These are phyloP conservation scores for Heliangelus exortis DNA, from an alignment of 2,797 vertebrate species.

Conservation along the genomic window DNA sequence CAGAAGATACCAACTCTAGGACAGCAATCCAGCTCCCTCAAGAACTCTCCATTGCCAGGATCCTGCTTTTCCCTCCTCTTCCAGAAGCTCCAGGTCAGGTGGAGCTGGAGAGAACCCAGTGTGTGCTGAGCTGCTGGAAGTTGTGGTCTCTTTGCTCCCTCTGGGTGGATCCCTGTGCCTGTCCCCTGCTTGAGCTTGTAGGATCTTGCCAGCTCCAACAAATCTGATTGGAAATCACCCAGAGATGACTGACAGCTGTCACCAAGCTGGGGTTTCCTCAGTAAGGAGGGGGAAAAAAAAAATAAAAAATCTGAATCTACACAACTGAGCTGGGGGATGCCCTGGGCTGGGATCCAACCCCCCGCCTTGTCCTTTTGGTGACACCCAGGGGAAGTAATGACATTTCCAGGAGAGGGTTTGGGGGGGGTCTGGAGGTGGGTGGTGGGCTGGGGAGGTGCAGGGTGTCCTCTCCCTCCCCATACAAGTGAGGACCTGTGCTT, in stretches of 20 bases:
- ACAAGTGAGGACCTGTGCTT: neutral
- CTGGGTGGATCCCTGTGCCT: neutral
- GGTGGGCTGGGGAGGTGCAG: neutral
- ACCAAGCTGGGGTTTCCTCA: neutral
- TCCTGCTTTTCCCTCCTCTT: neutral
- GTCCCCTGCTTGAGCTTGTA: neutral
- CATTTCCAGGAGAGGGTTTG: neutral
- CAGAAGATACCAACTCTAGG: neutral
- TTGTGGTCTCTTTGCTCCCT: neutral
- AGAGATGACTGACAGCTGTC: neutral
- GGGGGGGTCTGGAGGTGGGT: neutral
- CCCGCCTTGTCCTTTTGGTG: accelerated
- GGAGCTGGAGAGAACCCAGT: neutral
- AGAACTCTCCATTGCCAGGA: accelerated
- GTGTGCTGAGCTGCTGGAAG: neutral
- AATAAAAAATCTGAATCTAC: neutral
- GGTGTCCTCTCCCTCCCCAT: neutral
- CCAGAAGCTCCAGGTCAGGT: neutral
- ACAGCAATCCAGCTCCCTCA: neutral
- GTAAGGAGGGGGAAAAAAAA: neutral
- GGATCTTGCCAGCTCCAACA: neutral
- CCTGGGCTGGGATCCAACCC: neutral
- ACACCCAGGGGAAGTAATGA: neutral
- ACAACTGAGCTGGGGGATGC: accelerated
- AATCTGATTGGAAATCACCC: neutral